Conservation (phyloP, 2,888 invertebrate genomes). For the Sesia apiformis region DNA sequence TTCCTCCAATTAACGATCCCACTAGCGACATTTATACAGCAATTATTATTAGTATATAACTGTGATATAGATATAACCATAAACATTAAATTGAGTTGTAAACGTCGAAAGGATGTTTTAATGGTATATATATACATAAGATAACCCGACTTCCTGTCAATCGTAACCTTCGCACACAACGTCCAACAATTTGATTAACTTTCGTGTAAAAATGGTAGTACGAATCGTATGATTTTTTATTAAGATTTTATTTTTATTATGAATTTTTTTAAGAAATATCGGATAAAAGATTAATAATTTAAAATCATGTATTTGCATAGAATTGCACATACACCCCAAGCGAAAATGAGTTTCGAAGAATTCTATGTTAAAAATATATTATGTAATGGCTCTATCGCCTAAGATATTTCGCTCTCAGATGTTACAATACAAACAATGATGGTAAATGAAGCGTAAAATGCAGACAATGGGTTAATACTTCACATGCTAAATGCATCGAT, state of each 20-base stretch:
- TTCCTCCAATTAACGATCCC: too few relatives aligned
- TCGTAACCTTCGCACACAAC: slow-evolving; percentile 6
- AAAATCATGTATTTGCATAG: not conserved
- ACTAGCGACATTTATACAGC: too few relatives aligned
- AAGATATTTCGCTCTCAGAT: too few relatives aligned
- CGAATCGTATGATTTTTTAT: not conserved
- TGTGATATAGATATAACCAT: too few relatives aligned
- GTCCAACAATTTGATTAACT: too few relatives aligned
- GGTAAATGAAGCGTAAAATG: slow-evolving; percentile 35
- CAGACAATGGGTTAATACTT: slow-evolving; percentile 41
- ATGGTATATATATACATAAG: slow-evolving; percentile 28
- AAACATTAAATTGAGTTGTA: slow-evolving; percentile 21
- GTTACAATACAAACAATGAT: too few relatives aligned
- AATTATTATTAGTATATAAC: too few relatives aligned
- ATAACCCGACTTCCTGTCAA: slow-evolving; percentile 58
- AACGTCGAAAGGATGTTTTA: slow-evolving; percentile 36
- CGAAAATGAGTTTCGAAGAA: too few relatives aligned
- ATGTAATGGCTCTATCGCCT: too few relatives aligned
- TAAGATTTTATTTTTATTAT: not conserved
- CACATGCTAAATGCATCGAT: slow-evolving; percentile 37
- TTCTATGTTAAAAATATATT: too few relatives aligned
- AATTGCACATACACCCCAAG: too few relatives aligned
- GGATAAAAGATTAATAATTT: not conserved
- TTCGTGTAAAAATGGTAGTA: too few relatives aligned
- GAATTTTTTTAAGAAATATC: not conserved